Evolutionary conservation across 2,113 vertebrate genomes (phyloP).

Genomic region (Alethe diademata): DNA sequence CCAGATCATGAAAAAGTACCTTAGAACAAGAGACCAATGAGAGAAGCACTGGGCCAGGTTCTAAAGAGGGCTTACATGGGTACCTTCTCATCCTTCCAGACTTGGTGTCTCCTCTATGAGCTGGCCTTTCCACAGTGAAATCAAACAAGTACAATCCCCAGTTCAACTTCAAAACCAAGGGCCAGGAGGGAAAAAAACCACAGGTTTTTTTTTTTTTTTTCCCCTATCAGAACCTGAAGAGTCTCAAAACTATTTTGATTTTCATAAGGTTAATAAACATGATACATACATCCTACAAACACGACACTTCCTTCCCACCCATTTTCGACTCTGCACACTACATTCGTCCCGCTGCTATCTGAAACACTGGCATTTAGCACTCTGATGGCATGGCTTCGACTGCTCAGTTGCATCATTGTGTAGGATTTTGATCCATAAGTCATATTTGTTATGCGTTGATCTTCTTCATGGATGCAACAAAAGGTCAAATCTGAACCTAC

Average conservation of each 20-base stretch:
- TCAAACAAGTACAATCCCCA: background rate
- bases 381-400: conserved; percentile 65
- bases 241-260: background rate
- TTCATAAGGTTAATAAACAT: background rate
- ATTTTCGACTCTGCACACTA: conserved; percentile 30
- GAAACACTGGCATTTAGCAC: conserved; percentile 67
- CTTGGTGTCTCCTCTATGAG: background rate
- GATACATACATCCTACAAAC: conserved; percentile 79
- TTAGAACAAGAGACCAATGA: background rate
- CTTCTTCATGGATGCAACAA: conserved; percentile 72
- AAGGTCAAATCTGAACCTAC: conserved; percentile 75
- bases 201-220: too few species aligned
- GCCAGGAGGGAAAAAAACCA: background rate
- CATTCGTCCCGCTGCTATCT: conserved; percentile 68
- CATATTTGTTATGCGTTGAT: background rate
- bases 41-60: background rate
- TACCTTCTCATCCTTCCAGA: background rate
- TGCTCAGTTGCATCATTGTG: conserved; percentile 57
- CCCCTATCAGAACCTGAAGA: background rate
- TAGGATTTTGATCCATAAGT: background rate
- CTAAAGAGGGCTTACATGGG: background rate
- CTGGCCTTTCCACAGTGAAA: background rate
- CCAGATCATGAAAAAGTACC: background rate
- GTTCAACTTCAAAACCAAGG: background rate
- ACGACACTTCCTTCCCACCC: conserved; percentile 68